Conservation (phyloP, 2,113 vertebrate species). For the Rhabdornis inornatus region DNA sequence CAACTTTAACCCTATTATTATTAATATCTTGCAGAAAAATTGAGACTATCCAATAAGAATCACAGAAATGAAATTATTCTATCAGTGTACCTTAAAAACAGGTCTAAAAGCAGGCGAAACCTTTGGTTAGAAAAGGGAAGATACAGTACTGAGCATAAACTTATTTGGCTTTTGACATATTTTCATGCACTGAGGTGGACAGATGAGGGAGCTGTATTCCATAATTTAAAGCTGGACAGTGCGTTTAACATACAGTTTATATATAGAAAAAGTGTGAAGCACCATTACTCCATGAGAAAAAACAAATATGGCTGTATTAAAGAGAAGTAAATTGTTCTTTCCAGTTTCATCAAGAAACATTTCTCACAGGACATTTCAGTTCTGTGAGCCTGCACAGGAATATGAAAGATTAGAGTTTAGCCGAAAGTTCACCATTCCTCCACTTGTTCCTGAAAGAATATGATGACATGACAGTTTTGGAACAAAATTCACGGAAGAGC, state of each 20-base stretch:
- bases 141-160: neutral
- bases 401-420: neutral
- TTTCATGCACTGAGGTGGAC: neutral
- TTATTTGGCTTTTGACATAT: conserved; percentile 11
- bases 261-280: conserved; percentile 4
- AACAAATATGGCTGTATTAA: neutral
- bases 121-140: neutral
- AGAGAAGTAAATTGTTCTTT: neutral
- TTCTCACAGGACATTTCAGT: neutral
- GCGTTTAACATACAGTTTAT: neutral
- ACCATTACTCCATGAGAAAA: neutral
- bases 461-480: rapidly evolving
- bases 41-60: neutral
- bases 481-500: neutral
- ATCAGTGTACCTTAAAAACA: neutral
- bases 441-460: neutral
- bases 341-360: neutral
- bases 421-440: neutral
- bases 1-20: neutral
- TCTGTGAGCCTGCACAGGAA: neutral
- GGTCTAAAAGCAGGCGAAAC: neutral
- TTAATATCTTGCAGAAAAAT: neutral
- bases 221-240: neutral
- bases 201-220: conserved; percentile 55
- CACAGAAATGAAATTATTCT: neutral